Base-by-base conservation (phyloP, 2,888 invertebrate genomes). In the Ceramica pisi region DNA sequence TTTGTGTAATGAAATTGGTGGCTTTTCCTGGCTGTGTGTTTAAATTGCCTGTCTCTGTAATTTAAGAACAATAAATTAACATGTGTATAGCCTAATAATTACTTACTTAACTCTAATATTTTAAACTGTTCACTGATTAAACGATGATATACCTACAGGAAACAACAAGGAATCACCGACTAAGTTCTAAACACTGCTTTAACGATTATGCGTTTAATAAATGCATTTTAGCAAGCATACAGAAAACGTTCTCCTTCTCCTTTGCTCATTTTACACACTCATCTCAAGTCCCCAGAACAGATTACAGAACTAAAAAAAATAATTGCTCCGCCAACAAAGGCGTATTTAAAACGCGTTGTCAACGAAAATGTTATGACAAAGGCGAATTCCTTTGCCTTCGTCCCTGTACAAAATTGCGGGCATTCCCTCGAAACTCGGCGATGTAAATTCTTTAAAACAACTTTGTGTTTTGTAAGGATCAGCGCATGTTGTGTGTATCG, bases 361-460 rank as follows among this genome's bases (percentile, higher is more conserved):
- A 78, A 77, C 75, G 82, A 81, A 80, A 86, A 81, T 80, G 81
- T 84, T 86, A 87, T 87, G 86, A 88, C 84, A 86, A 86, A 86
- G 86, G 77, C 71, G 71, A 81, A 87, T 87, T 86, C 88, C 76
- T 79, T 53, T 48, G 73, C 73, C 74, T 72, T 35, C 60, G 74
- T 63, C 67, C 63, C 61, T 59, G 69, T 66, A 76, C 82, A 74
- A 83, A 87, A 84, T 88, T 86, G 80, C 84, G 66, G 66, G 75
- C 81, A 88, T 88, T 84, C 88, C 71, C 67, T 75, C 74, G 59
- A 79, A 83, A 85, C 86, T 82, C 72, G 57, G 12, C 78, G 59
- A 71, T 65, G 75, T 67, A 76, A 82, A 86, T 88, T 86, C 87
- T 87, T 88, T 86, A 78, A 81, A 88, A 86, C 85, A 87, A 87